Evolutionary conservation across 2,888 invertebrate species (phyloP), one percentile per base, ranked within the genome.

Genomic region (Drosophila atripex): DNA sequence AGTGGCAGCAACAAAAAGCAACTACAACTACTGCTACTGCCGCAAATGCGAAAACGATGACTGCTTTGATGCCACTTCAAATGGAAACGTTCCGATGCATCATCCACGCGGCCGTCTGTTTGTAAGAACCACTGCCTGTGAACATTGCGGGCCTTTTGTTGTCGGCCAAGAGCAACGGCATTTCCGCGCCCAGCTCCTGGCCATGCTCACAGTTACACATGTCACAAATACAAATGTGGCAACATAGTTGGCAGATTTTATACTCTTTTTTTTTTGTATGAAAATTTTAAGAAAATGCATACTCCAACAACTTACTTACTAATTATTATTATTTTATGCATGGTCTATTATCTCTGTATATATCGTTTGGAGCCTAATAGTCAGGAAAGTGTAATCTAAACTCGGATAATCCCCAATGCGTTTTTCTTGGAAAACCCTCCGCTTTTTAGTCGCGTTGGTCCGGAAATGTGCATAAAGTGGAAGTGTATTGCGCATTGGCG

Each of bases 401-500:
- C 9, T 28, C 28, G 28, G 2, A 3, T 28, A 28, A 28, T 28
- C 28, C 28, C 28, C 28, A 28, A n/a, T 32, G 32, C 32, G 6
- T 7, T 35, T 7, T 0, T 7, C 14, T 25, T 30, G 14, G 2
- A 18, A 28, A 47, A 7, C 25, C n/a, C 18, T 2, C 18, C n/a
- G 35, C 41, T 66, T 66, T 68, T 49, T 55, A n/a, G 65, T 47
- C 53, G 43, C 54, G 71, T 35, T 38, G 47, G 56, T 52, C 51
- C 71, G 72, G 73, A 73, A 73, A 70, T 70, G 72, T 73, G 72
- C 72, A 73, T 57, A 73, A 73, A 73, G 72, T 73, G 72, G 72
- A 73, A 73, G 56, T 73, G 68, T 71, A 73, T 73, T 73, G 73
- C 80, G 76, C 80, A 83, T 71, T 86, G 83, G 69, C 80, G 66